Percentiles rank a stretch among this genome's conserved stretches.
phyloP scores from a whole-genome alignment of 1,140 invertebrate genomes.

The Steinernema feltiae region DNA sequence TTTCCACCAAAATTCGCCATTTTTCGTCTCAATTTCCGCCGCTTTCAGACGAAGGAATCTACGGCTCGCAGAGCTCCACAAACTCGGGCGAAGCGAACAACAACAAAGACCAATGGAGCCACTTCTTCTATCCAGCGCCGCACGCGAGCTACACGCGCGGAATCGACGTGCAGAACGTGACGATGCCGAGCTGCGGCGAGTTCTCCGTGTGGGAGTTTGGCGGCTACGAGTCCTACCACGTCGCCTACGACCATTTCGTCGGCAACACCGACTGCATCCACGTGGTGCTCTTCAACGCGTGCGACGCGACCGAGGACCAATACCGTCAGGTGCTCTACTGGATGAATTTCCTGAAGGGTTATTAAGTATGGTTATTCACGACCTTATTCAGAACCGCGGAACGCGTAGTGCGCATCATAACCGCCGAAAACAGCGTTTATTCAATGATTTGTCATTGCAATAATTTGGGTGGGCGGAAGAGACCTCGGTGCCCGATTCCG shows the following conservation, averaged over 20 bases:
- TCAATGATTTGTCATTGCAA: no score
- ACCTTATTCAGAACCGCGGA: no score
- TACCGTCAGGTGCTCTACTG: constrained; percentile 73
- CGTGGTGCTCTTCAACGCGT: constrained; percentile 70
- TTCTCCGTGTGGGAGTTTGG: constrained; percentile 76
- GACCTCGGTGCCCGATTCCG: no score
- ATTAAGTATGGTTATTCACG: no score
- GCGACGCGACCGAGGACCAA: constrained; percentile 65
- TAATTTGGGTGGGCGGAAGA: no score
- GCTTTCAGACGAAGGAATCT: constrained; percentile 38
- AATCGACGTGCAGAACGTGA: constrained; percentile 67
- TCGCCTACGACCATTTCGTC: constrained; percentile 73
- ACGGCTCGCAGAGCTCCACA: constrained; percentile 35
- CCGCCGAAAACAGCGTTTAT: no score
- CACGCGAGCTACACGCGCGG: constrained; percentile 68
- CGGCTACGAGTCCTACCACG: constrained; percentile 73
- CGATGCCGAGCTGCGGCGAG: constrained; percentile 65
- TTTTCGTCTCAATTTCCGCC: no score
- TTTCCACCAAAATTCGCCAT: no score
- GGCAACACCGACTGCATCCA: constrained; percentile 68
- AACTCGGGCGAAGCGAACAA: constrained; percentile 37
- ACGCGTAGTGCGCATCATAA: no score
- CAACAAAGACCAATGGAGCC: constrained; percentile 12
- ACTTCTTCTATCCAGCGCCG: constrained; percentile 53
- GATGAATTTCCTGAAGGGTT: constrained; percentile 74